A percentile compares a stretch with the other conserved stretches of the same genome.
phyloP scores from a whole-genome alignment of 2,797 vertebrate genomes.

The Mormyrus hasselquistii region DNA sequence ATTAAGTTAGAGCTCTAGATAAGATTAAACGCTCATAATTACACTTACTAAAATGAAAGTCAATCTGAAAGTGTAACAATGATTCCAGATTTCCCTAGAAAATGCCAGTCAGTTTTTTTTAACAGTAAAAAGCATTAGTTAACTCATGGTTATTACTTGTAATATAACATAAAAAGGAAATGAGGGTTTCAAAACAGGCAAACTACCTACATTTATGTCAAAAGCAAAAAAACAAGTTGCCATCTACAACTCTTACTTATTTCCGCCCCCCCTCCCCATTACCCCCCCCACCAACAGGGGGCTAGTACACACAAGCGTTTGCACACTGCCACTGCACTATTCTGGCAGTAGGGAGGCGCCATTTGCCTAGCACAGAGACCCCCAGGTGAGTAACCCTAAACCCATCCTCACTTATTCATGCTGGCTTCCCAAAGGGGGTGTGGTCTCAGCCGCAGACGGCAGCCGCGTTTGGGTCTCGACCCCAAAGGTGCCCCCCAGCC shows the following conservation, averaged over 20 bases:
- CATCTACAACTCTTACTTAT: not conserved
- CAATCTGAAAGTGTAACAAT: not conserved
- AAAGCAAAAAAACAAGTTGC: not conserved
- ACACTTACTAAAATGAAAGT: slow-evolving; percentile 1
- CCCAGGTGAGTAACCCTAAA: slow-evolving; percentile 44
- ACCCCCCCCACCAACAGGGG: not conserved
- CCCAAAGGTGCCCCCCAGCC: not conserved
- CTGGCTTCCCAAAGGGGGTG: slow-evolving; percentile 48
- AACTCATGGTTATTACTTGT: not conserved
- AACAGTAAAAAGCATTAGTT: not conserved
- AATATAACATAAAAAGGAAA: not conserved
- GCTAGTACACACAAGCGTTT: not conserved
- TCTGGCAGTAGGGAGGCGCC: not conserved
- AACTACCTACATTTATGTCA: not conserved
- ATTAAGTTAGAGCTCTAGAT: not conserved
- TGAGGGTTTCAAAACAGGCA: not conserved
- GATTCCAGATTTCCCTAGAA: not conserved
- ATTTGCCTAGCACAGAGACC: slow-evolving; percentile 21
- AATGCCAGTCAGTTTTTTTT: not conserved
- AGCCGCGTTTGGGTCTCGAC: not conserved
- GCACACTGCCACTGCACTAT: not conserved
- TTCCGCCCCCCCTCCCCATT: not conserved
- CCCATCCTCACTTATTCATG: slow-evolving; percentile 59
- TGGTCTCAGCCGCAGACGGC: slow-evolving; percentile 29
- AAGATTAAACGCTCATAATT: not conserved